Evolutionary conservation across 2,888 invertebrate species (phyloP), one percentile per base, ranked within the genome.

Genomic region (Caenorhabditis wallacei): DNA sequence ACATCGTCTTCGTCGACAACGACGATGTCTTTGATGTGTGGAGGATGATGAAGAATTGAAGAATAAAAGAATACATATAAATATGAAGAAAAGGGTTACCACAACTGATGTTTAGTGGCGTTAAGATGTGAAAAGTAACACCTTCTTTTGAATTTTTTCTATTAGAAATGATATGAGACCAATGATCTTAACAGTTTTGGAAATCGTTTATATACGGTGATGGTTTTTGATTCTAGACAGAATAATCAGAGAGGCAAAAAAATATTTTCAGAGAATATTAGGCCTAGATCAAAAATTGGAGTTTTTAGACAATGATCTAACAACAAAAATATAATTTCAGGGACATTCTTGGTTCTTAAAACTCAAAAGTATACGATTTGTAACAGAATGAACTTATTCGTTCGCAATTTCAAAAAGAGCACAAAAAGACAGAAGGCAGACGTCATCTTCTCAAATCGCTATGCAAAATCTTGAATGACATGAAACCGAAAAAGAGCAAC

Each of bases 401-500:
- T 10, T n/a, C 35, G 40, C 22, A 16, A 18, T 2, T 40, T 11
- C 7, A 4, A 43, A 46, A 5, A 24, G 26, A 43, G 43, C 59
- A 43, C 13, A 54, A 40, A 53, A 56, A 24, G 68, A 24, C 43
- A 26, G 43, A 43, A 57, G 18, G 46, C 11, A 35, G 57, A 30
- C 57, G 56, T 56, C 56, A 43, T 26, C 56, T 37, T 11, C 35
- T 61, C 59, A 59, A 59, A 71, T 71, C 70, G 70, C 57, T 57
- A 30, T 46, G 11, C 18, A 30, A 46, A 46, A 70, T 70, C 70
- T 70, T 69, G 56, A 66, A 51, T 48, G 64, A 68, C 69, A 56
- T 54, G 69, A 40, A 26, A 30, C 35, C 35, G 24, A 26, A 71
- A 71, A 71, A 71, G 71, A 51, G 48, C 59, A 71, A 57, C 26